Evolutionary conservation across 2,888 invertebrate genomes (phyloP), one percentile per base, ranked within the genome.

Genomic region (Stomorhina lunata): DNA sequence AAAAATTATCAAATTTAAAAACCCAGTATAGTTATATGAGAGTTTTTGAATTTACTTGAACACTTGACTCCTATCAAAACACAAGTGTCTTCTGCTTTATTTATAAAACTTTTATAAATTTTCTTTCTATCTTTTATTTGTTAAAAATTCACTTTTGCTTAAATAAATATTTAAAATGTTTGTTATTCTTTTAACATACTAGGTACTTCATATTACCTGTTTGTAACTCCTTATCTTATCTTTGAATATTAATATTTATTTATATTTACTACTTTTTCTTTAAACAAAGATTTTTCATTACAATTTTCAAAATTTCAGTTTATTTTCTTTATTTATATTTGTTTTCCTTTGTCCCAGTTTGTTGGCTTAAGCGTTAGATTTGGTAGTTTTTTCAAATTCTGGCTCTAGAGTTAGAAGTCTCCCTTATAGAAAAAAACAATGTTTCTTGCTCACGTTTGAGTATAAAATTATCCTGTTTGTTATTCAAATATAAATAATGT

Each of bases 381-480:
- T n/a, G n/a, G n/a, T n/a, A n/a, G n/a, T n/a, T n/a, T n/a, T n/a
- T n/a, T n/a, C n/a, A n/a, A n/a, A n/a, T n/a, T n/a, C n/a, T n/a
- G n/a, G n/a, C n/a, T n/a, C n/a, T n/a, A n/a, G n/a, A n/a, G n/a
- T n/a, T n/a, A n/a, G n/a, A n/a, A n/a, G n/a, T n/a, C n/a, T n/a
- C n/a, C n/a, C n/a, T n/a, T n/a, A n/a, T n/a, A n/a, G n/a, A n/a
- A n/a, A n/a, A n/a, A 40, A 17, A 34, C n/a, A 5, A 20, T 27
- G 9, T 48, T 10, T 43, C 45, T 32, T 2, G 17, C 2, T 59
- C 45, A 76, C 59, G 48, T 61, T 40, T 25, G 12, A 12, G 29
- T 53, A 27, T 59, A 37, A 50, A 77, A 77, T 61, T 69, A 69
- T 69, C 77, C 69, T 69, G 77, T 61, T 77, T 68, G 22, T 48